Base-by-base conservation (phyloP, 1,140 invertebrate species). In the Saccostrea glomerata region DNA sequence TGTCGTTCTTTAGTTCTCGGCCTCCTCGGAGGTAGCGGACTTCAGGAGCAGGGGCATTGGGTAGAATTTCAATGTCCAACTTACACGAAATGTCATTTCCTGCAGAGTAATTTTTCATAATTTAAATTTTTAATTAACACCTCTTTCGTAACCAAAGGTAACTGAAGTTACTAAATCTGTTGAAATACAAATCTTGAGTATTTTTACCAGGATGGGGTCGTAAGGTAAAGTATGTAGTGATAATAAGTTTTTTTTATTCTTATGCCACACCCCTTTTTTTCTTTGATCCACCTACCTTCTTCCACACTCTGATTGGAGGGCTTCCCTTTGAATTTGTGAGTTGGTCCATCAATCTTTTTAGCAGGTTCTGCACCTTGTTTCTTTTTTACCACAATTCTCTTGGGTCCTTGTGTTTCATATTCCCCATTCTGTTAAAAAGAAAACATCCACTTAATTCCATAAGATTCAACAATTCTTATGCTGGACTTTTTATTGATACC, bases 1-100 rank as follows among this genome's bases (percentile, higher is more conserved):
- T 93, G 89, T 95, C 94, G 84, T 94, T 92, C 56, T 92, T 90
- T 55, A 95, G 82, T 85, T 94, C 93, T 47, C 93, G 86, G 2
- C 91, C 90, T 56, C 92, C 94, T 30, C 93, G 89, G 82, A 85
- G 92, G 85, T 93, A 94, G 47, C 88, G 89, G 12, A 94, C 91
- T n/a, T 84, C 87, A 3, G 94, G 94, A 84, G 90, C 86, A 3
- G 92, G 90, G 23, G 92, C 63, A 56, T 93, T 93, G 40, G 87
- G 82, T 13, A 91, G 84, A 1, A 92, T 82, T 30, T 93, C 92
- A 25, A 94, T 87, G 2, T 88, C 70, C 30, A 94, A 85, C 9
- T 89, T 89, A 13, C 94, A 87, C 56, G 86, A 91, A 12, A 95
- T 88, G 84, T 91, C 89, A 20, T 95, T 92, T 88, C 94, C 94